Conservation (phyloP, 2,113 vertebrate species). For the Cynocephalus volans region DNA sequence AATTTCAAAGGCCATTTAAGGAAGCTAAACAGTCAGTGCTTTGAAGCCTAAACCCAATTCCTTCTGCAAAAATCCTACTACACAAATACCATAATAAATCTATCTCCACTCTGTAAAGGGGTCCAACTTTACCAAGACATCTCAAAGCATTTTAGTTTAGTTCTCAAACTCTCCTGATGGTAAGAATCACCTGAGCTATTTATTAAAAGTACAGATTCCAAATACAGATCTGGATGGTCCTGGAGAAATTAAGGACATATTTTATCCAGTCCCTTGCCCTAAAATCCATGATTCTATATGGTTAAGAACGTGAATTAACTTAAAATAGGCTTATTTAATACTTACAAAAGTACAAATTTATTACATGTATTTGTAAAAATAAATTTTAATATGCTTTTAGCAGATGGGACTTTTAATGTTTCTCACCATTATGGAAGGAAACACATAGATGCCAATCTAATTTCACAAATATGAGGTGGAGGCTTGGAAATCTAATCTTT, state of each 20-base stretch:
- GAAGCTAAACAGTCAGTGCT: background rate
- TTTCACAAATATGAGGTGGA: slow-evolving; percentile 2
- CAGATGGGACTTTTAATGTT: background rate
- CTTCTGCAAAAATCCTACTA: background rate
- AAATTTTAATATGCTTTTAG: background rate
- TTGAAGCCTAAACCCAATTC: background rate
- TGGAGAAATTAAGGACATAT: background rate
- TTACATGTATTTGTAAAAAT: background rate
- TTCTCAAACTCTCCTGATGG: background rate
- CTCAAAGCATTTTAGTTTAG: background rate
- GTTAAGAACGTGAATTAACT: background rate
- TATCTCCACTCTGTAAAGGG: background rate
- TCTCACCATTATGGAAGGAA: slow-evolving; percentile 50
- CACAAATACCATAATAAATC: background rate
- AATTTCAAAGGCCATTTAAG: background rate
- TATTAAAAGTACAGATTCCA: background rate
- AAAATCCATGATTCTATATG: background rate
- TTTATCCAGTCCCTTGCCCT: background rate
- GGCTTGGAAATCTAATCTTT: background rate
- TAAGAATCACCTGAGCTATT: background rate
- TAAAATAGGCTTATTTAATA: background rate
- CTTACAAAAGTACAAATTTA: background rate
- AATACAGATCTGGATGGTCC: background rate
- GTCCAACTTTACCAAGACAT: background rate
- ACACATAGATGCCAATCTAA: background rate